A percentile compares a stretch with the other conserved stretches of the same genome.
These are phyloP conservation scores for Mactra quadrangularis DNA, from an alignment of 1,140 invertebrate genomes.

Conservation along the genomic window DNA sequence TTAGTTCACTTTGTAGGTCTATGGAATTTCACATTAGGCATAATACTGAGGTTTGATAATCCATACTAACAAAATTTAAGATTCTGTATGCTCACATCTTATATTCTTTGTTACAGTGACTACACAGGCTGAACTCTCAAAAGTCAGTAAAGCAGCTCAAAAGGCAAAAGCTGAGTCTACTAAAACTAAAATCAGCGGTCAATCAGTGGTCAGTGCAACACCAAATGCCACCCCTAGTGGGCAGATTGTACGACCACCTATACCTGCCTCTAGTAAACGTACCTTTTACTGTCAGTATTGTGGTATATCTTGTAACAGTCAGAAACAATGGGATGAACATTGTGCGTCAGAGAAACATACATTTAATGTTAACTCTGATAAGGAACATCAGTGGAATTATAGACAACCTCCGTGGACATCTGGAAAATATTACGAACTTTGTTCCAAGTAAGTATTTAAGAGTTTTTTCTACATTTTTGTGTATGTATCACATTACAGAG, in stretches of 20 bases:
- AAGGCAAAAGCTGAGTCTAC: constrained; percentile 57
- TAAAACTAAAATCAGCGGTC: constrained; percentile 74
- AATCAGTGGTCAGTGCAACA: constrained; percentile 73
- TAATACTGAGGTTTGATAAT: no score
- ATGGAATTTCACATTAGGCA: no score
- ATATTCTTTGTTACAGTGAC: constrained; percentile 70
- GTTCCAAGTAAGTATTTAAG: constrained; percentile 72
- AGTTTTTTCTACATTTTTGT: background rate
- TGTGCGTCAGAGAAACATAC: constrained; percentile 79
- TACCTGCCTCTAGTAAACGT: constrained; percentile 57
- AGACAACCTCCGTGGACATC: constrained; percentile 80
- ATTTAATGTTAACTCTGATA: constrained; percentile 81
- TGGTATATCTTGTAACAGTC: constrained; percentile 77
- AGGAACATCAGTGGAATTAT: constrained; percentile 82
- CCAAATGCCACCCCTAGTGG: background rate
- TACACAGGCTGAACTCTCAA: constrained; percentile 69
- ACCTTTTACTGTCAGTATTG: constrained; percentile 79
- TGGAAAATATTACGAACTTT: constrained; percentile 74
- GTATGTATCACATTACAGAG: no score
- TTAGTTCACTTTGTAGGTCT: no score
- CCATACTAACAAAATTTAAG: no score
- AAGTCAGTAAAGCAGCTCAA: constrained; percentile 67
- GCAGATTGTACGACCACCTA: constrained; percentile 1
- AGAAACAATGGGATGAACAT: constrained; percentile 81
- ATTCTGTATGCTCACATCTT: background rate